Conservation (phyloP, 2,797 vertebrate species). For the Trichosurus vulpecula region DNA sequence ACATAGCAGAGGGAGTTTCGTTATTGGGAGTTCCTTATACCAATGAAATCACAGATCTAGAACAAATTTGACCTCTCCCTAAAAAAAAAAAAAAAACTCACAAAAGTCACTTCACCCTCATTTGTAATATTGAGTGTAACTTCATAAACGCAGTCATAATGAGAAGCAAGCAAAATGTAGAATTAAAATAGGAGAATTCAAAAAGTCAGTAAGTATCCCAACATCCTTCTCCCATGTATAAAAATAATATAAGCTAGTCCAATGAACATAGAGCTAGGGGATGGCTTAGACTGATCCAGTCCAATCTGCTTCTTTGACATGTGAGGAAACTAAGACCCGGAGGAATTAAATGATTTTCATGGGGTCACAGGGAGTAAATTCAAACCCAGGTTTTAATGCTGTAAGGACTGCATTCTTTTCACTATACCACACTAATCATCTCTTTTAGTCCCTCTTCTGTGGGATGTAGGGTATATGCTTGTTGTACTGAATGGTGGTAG, state of each 20-base stretch:
- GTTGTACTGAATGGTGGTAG: neutral
- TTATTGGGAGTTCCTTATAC: neutral
- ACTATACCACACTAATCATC: neutral
- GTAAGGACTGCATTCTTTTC: neutral
- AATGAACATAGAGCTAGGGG: neutral
- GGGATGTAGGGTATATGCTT: neutral
- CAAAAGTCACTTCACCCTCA: neutral
- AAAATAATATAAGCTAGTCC: constrained; percentile 13
- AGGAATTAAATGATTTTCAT: neutral
- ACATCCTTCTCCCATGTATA: neutral
- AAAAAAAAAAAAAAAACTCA: neutral
- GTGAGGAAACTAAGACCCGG: neutral
- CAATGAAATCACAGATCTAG: neutral
- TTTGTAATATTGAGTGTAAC: neutral
- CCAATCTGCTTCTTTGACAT: neutral
- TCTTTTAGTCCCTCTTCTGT: neutral
- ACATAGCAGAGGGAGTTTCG: neutral
- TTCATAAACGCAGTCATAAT: neutral
- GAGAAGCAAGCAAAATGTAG: neutral
- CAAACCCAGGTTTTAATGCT: neutral
- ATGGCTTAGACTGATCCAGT: neutral
- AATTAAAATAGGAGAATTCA: constrained; percentile 10
- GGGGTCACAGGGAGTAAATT: neutral
- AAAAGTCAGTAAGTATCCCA: neutral
- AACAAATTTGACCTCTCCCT: neutral